These are phyloP conservation scores for Marisa cornuarietis DNA, from an alignment of 1,140 invertebrate genomes.

Conservation along the genomic window DNA sequence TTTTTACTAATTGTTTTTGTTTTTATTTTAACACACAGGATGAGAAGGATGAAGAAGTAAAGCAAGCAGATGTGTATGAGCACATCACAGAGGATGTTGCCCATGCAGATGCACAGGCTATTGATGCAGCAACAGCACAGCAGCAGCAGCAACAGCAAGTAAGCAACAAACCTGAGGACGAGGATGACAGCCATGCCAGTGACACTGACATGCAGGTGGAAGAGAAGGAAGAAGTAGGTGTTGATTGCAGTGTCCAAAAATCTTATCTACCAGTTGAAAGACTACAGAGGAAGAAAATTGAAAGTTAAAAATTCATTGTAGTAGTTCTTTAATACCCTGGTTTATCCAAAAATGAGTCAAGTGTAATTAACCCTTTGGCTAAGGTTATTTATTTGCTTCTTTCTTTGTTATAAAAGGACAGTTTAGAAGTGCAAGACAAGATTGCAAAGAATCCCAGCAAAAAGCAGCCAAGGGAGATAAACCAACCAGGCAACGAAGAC, in stretches of 20 bases:
- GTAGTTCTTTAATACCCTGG: no score
- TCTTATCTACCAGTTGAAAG: no score
- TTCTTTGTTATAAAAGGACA: slow-evolving; percentile 20
- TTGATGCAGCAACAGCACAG: slow-evolving; percentile 76
- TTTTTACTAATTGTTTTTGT: not conserved
- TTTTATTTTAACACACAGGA: slow-evolving; percentile 15
- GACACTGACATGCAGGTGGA: slow-evolving; percentile 52
- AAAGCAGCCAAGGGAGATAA: slow-evolving; percentile 38
- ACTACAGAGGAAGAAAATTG: no score
- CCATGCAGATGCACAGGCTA: slow-evolving; percentile 67
- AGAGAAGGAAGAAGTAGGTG: slow-evolving; percentile 41
- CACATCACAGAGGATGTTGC: slow-evolving; percentile 85
- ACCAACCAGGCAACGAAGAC: slow-evolving; percentile 33
- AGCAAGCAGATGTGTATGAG: slow-evolving; percentile 74
- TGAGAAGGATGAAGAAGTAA: slow-evolving; percentile 19
- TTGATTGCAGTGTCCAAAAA: not conserved
- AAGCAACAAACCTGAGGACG: slow-evolving; percentile 63
- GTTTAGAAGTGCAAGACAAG: slow-evolving; percentile 29
- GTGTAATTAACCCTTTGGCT: no score
- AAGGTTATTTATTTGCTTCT: not conserved
- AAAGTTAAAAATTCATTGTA: no score
- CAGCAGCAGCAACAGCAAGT: slow-evolving; percentile 81
- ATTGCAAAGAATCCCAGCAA: slow-evolving; percentile 30
- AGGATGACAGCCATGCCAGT: slow-evolving; percentile 37
- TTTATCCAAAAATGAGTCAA: no score